Base-by-base conservation (phyloP, 1,140 invertebrate species). In the Sycophaga agraensis region DNA sequence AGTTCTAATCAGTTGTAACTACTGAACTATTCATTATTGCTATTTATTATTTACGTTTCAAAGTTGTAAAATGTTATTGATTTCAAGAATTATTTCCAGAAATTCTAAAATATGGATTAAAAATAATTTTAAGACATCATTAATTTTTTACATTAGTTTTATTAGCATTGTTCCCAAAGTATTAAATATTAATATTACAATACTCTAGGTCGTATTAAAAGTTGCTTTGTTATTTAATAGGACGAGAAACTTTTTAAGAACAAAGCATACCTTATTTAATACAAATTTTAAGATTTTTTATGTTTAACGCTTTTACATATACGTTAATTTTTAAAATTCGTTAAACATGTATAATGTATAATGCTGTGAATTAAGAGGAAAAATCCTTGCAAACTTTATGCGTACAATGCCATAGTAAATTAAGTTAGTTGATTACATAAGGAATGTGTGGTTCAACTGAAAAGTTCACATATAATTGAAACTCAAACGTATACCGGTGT, bases 371-470 rank as follows among this genome's bases (percentile, higher is more conserved):
- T n/a, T n/a, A n/a, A n/a, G n/a, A n/a, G n/a, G n/a, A n/a, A n/a
- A 46, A 37, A 51, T 8, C 7, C 37, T 45, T 54, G n/a, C 16
- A 60, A 54, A 42, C 14, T 49, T 49, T 56, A 40, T 42, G 17
- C 14, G 35, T 40, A 42, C 26, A 40, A 55, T 34, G 51, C 34
- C 50, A 48, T 43, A 28, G 48, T 55, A 56, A 55, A n/a, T n/a
- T 54, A 55, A 9, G 24, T n/a, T 31, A 62, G 56, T 17, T 56
- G 53, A 50, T 62, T 34, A 49, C 37, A 0, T 46, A 56, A 62
- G 59, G 59, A 62, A 62, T 62, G 59, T 62, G 43, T 56, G 59
- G 45, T 62, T 62, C 51, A 56, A 62, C 35, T 61, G 46, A 49
- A 35, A 56, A 55, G 55, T 49, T 56, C 19, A 17, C 40, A n/a